These are phyloP conservation scores for Astyanax mexicanus DNA, from an alignment of 2,797 vertebrate species.

Conservation along the genomic window DNA sequence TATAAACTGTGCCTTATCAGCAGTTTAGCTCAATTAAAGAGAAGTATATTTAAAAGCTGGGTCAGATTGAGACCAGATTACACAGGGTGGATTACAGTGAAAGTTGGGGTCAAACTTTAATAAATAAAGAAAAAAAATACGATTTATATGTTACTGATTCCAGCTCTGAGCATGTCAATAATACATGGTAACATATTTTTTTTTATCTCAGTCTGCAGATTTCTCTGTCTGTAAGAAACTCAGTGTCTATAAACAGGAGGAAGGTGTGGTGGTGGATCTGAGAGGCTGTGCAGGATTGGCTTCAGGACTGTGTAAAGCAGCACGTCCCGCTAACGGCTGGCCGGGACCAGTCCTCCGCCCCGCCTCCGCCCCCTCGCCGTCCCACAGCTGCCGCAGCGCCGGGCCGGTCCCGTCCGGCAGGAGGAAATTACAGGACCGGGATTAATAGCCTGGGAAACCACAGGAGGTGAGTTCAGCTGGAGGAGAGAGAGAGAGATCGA, in stretches of 20 bases:
- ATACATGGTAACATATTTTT: too few species aligned
- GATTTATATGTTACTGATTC: too few species aligned
- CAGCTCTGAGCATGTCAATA: too few species aligned
- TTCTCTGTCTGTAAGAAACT: background rate
- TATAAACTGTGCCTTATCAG: too few species aligned
- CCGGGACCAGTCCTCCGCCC: background rate
- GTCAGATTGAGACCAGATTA: too few species aligned
- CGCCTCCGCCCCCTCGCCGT: background rate
- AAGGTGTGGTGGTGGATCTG: slow-evolving; percentile 14
- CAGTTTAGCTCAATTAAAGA: too few species aligned
- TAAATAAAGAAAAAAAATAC: too few species aligned
- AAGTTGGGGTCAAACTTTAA: too few species aligned
- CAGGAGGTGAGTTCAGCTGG: slow-evolving; percentile 61
- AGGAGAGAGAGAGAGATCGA: slow-evolving; percentile 48
- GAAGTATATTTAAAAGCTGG: too few species aligned
- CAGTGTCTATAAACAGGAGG: background rate
- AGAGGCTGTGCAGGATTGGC: slow-evolving; percentile 38
- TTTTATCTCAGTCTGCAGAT: too few species aligned
- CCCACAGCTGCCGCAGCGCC: slow-evolving; percentile 24
- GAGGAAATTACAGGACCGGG: slow-evolving; percentile 63
- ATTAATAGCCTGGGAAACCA: slow-evolving; percentile 65
- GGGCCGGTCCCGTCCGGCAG: slow-evolving; percentile 30
- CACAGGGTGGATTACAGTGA: too few species aligned
- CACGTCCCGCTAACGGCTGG: background rate
- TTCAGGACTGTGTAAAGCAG: slow-evolving; percentile 23